These are phyloP conservation scores for Isurus oxyrinchus DNA, from an alignment of 2,113 vertebrate genomes.

Conservation along the genomic window DNA sequence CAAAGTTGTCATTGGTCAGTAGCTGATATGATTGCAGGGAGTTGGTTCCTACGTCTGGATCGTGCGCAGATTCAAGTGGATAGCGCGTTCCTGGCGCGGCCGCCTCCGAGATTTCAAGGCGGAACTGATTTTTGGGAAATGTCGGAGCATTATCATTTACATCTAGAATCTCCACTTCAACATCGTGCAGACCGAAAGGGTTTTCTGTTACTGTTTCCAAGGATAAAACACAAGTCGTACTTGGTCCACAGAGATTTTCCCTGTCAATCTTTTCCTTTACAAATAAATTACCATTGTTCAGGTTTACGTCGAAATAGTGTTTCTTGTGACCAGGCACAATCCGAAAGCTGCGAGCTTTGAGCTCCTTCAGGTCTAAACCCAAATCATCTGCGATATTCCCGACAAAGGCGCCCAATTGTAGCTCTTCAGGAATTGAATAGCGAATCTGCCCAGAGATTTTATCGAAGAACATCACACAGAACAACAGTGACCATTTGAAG, in stretches of 20 bases:
- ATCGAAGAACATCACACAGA: background rate
- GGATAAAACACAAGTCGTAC: conserved; percentile 48
- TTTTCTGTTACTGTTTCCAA: conserved; percentile 58
- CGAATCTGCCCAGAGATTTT: conserved; percentile 50
- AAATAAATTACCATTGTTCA: conserved; percentile 53
- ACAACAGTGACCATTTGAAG: conserved; percentile 46
- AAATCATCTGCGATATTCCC: conserved; percentile 52
- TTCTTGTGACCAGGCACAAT: conserved; percentile 53
- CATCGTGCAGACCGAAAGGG: conserved; percentile 53
- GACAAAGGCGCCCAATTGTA: conserved; percentile 51
- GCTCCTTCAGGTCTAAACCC: conserved; percentile 46
- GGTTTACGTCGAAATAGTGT: conserved; percentile 54
- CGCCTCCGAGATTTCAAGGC: conserved; percentile 70
- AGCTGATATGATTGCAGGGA: conserved; percentile 65
- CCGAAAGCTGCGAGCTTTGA: conserved; percentile 50
- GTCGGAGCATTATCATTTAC: conserved; percentile 60
- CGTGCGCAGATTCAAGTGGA: conserved; percentile 65
- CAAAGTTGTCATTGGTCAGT: conserved; percentile 49
- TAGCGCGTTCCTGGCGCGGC: conserved; percentile 61
- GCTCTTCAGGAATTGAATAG: conserved; percentile 57
- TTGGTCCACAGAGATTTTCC: conserved; percentile 56
- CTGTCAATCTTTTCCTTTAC: conserved; percentile 58
- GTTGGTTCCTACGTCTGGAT: conserved; percentile 61
- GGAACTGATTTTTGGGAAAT: conserved; percentile 52
- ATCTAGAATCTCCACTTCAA: conserved; percentile 56